Evolutionary conservation across 2,888 invertebrate genomes (phyloP).

Genomic region (Norana najaformis): DNA sequence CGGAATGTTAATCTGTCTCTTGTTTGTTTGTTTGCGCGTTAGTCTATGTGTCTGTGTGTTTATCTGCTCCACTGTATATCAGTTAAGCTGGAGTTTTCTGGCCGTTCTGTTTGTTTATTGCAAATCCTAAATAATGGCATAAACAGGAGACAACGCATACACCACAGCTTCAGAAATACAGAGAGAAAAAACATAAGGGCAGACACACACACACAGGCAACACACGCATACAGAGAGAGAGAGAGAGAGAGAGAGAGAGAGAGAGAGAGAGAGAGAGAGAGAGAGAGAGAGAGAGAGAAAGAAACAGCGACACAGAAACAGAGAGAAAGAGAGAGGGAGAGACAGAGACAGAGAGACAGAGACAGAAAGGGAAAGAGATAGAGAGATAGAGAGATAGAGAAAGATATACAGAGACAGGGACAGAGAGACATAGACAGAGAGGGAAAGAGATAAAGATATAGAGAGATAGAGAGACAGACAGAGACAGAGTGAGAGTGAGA

Average conservation of each 20-base stretch:
- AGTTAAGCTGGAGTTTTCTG: background rate
- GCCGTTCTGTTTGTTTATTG: conserved; percentile 10
- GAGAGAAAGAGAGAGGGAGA: background rate
- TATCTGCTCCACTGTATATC: background rate
- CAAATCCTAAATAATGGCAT: background rate
- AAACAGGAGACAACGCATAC: background rate
- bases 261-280: background rate
- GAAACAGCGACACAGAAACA: background rate
- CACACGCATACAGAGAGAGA: background rate
- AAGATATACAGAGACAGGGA: background rate
- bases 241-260: too few species aligned
- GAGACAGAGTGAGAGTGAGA: too few species aligned
- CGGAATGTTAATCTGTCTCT: background rate
- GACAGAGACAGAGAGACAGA: background rate
- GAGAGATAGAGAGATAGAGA: background rate
- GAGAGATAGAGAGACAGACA: background rate
- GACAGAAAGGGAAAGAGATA: background rate
- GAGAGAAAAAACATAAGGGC: background rate
- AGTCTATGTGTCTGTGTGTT: background rate
- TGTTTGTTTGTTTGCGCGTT: background rate
- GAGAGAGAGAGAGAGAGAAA: too few species aligned
- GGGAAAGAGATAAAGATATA: too few species aligned
- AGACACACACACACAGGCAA: background rate
- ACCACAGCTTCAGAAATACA: background rate
- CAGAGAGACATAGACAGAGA: background rate